A percentile compares a stretch with the other conserved stretches of the same genome.
Evolutionary conservation across 2,888 invertebrate genomes (phyloP).

Genomic region (Cosmorhoe ocellata): DNA sequence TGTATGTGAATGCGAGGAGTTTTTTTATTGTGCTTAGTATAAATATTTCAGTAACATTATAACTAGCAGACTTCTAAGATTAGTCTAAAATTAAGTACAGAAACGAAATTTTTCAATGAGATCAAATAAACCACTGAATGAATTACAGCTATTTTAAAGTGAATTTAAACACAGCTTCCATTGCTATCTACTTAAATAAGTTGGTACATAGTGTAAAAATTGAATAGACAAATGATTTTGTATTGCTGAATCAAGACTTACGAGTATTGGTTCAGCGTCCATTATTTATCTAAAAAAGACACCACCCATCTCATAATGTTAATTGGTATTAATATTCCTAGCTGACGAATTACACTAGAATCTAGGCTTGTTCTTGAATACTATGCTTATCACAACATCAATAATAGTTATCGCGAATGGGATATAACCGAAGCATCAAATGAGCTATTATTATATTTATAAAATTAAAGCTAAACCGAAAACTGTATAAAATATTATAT

Average conservation of each 20-base stretch:
- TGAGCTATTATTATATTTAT: too few relatives aligned
- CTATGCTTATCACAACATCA: neutral
- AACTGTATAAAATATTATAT: neutral
- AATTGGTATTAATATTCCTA: too few relatives aligned
- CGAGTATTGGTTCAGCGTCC: too few relatives aligned
- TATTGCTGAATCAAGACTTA: too few relatives aligned
- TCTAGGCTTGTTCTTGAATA: constrained; percentile 1
- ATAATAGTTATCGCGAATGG: neutral
- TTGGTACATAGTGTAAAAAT: too few relatives aligned
- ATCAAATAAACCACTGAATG: constrained; percentile 41
- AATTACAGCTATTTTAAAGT: constrained; percentile 3
- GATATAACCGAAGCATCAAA: neutral
- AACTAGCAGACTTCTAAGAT: constrained; percentile 11
- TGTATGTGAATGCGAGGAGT: too few relatives aligned
- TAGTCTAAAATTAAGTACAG: constrained; percentile 23
- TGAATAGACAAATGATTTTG: too few relatives aligned
- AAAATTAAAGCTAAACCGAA: neutral
- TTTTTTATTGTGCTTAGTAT: too few relatives aligned
- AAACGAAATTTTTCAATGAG: constrained; percentile 40
- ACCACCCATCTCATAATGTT: too few relatives aligned
- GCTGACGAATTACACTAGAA: neutral
- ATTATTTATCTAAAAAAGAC: too few relatives aligned
- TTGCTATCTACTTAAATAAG: too few relatives aligned
- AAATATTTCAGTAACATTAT: too few relatives aligned
- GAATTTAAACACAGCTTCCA: neutral